Conservation (phyloP, 2,888 invertebrate species). For the Chironomus riparius region DNA sequence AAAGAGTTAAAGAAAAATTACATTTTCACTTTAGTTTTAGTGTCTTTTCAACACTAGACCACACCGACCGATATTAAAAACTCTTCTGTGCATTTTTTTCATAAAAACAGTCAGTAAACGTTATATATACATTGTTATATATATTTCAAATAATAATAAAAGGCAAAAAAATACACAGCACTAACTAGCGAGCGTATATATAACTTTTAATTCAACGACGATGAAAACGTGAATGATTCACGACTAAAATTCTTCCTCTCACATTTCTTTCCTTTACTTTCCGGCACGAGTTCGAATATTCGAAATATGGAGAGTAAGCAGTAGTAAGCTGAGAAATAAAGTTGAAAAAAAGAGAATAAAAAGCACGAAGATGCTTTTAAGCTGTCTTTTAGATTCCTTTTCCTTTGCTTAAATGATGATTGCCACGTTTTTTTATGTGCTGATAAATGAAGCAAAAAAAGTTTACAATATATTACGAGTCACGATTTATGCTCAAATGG, state of each 20-base stretch:
- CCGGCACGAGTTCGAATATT: not conserved
- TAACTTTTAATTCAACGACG: constrained; percentile 1
- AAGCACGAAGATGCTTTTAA: too few species aligned
- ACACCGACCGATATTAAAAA: not conserved
- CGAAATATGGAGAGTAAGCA: not conserved
- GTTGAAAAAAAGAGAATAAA: not conserved
- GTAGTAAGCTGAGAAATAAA: not conserved
- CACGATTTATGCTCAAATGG: too few species aligned
- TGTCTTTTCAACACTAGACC: not conserved
- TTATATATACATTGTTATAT: not conserved
- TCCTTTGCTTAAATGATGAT: too few species aligned
- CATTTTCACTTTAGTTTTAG: not conserved
- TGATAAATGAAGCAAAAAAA: too few species aligned
- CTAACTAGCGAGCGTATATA: not conserved
- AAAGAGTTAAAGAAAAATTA: not conserved
- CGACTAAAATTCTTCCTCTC: not conserved
- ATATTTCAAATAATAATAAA: not conserved
- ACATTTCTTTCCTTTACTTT: not conserved
- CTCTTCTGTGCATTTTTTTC: not conserved
- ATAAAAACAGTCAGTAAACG: not conserved
- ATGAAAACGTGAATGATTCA: constrained; percentile 8
- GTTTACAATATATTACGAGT: too few species aligned
- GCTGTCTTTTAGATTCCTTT: too few species aligned
- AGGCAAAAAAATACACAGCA: not conserved
- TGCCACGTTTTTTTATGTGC: too few species aligned